Base-by-base conservation (phyloP, 1,140 invertebrate genomes). In the Frieseomelitta varia region DNA sequence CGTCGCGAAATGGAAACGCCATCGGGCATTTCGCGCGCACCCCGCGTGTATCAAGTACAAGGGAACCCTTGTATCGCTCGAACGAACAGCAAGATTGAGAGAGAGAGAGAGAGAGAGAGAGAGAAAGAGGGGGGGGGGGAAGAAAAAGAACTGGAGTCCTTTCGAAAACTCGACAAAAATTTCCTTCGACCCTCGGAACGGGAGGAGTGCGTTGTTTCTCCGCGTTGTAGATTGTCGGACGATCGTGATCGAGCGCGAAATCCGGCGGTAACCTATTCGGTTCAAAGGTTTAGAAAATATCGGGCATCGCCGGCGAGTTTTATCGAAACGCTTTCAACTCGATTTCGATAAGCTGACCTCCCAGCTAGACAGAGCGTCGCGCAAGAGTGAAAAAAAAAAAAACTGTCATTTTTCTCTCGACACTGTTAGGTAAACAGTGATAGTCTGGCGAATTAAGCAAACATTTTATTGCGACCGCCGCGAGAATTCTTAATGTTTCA, bases 1-100 rank as follows among this genome's bases (percentile, higher is more conserved):
- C 77, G 61, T 56, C 76, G 84, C 69, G 51, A 88, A 88, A 87
- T 81, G 83, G 80, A 87, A 90, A 85, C 82, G 87, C 88, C 87
- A 85, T 83, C 76, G 83, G 81, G 83, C 73, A 87, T 90, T 89
- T 75, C 79, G 85, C 75, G 77, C 75, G 73, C 78, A 71, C 69
- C 34, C 80, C 79, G 79, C 4, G 55, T 19, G 55, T 55, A 85
- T 89, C 78, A 76, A 86, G 68, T 72, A 85, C 87, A 82, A 89
- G 81, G 88, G 85, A 81, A 55, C 69, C 81, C 81, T 80, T 88
- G 84, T 84, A 68, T 71, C 77, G 53, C 39, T 51, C 51, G 15
- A 76, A 19, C 19, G 56, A 85, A 53, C n/a, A 79, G 17, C 24
- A 61, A 4, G 27, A 55, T 10, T 12, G 68, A 27, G 24, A 34